Conservation (phyloP, 2,797 vertebrate genomes). For the Denticeps clupeoides region DNA sequence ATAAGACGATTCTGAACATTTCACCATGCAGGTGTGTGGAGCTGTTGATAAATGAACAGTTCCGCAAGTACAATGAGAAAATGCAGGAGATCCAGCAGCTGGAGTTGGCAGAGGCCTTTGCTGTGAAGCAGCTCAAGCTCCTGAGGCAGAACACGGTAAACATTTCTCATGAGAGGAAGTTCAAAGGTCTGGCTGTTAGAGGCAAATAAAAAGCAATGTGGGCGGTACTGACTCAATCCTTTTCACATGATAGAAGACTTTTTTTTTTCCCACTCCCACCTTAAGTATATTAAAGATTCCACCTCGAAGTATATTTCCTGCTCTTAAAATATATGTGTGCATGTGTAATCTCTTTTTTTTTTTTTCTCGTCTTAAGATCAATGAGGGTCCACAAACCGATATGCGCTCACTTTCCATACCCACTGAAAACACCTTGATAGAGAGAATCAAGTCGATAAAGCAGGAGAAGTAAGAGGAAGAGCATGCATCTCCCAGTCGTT, state of each 20-base stretch:
- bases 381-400: constrained; percentile 32
- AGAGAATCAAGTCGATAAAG: constrained; percentile 83
- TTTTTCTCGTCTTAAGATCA: constrained; percentile 32
- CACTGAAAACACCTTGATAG: constrained; percentile 61
- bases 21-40: constrained; percentile 83
- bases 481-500: not conserved
- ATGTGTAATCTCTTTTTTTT: not conserved
- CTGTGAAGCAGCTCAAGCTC: constrained; percentile 74
- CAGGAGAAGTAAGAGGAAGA: constrained; percentile 75
- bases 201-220: not conserved
- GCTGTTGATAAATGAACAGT: constrained; percentile 85
- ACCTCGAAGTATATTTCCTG: too few relatives aligned
- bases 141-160: constrained; percentile 71
- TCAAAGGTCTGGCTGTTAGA: not conserved
- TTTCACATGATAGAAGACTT: too few relatives aligned
- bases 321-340: not conserved
- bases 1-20: constrained; percentile 1
- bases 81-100: constrained; percentile 87
- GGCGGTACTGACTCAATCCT: not conserved
- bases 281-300: too few relatives aligned
- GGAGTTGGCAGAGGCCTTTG: constrained; percentile 77
- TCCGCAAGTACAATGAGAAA: constrained; percentile 80
- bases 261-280: too few relatives aligned
- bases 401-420: constrained; percentile 28
- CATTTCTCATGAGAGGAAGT: not conserved